Base-by-base conservation (phyloP, 2,113 vertebrate species). In the Chroicocephalus ridibundus region DNA sequence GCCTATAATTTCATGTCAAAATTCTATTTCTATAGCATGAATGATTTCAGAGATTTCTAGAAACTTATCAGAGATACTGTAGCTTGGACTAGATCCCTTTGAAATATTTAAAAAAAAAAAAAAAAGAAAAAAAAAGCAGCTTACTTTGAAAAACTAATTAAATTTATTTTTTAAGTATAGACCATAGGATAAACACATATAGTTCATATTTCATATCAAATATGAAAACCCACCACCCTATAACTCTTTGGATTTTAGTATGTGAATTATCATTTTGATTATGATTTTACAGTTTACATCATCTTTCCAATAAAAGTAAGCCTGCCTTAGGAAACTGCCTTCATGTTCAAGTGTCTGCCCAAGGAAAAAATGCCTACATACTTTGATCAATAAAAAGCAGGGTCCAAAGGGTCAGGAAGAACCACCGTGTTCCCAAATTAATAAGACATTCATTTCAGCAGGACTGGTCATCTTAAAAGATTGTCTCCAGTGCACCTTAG, bases 371-470 rank as follows among this genome's bases (percentile, higher is more conserved):
- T 92, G 11, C 31, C 47, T 71, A 14, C 18, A 36, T 69, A 81
- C 62, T 88, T 64, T 89, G 69, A 97, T 95, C 69, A 91, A 92
- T 89, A 90, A 95, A 97, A 96, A 38, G 15, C 13, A 81, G 46
- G 29, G 26, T 36, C 26, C 72, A 60, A 74, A 95, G 78, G 58
- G 69, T 95, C 57, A 96, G 44, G 38, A 93, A 75, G 58, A 90
- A 26, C 54, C 82, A 16, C 42, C 91, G 34, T 66, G 52, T 62
- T 94, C 84, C 44, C 44, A 91, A 88, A 95, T 90, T 95, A 96
- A 89, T 94, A 82, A 95, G 77, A 44, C 83, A 89, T 46, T 71
- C 31, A 69, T 88, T 96, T 93, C 61, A 86, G 15, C 49, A 78
- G 54, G 22, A 83, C 55, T 92, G 42, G 55, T 10, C 36, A 90